Evolutionary conservation across 2,888 invertebrate species (phyloP).

Genomic region (Lasius platythorax): DNA sequence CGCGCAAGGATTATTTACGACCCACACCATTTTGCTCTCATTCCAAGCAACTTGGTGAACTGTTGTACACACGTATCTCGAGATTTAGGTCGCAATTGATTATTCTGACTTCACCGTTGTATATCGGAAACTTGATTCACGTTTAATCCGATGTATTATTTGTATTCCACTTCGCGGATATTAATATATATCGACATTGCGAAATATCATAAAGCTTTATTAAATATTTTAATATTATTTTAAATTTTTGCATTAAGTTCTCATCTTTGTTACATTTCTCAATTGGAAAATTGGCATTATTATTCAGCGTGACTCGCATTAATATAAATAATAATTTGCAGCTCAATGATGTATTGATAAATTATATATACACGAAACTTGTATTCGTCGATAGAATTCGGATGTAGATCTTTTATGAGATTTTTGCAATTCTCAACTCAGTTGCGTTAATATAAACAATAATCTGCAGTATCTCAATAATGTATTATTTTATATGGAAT

Average conservation of each 20-base stretch:
- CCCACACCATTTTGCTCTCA: constrained; percentile 45
- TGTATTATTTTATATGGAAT: background rate
- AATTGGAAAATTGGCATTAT: background rate
- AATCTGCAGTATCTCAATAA: background rate
- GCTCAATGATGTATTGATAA: too few relatives aligned
- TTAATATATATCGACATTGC: background rate
- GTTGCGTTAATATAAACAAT: background rate
- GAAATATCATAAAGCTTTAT: background rate
- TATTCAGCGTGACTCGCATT: background rate
- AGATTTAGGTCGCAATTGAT: constrained; percentile 24
- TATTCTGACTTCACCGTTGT: background rate
- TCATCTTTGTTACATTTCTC: background rate
- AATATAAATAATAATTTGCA: background rate
- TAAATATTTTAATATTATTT: constrained; percentile 2
- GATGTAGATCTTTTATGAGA: too few relatives aligned
- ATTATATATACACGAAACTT: too few relatives aligned
- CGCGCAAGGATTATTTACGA: constrained; percentile 67
- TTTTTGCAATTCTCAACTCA: too few relatives aligned
- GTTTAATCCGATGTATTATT: constrained; percentile 18
- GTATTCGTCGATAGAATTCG: too few relatives aligned
- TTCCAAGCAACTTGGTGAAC: constrained; percentile 12
- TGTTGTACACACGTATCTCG: constrained; percentile 18
- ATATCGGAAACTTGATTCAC: background rate
- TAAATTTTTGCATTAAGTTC: background rate
- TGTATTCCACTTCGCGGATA: background rate